Base-by-base conservation (phyloP, 2,888 invertebrate species). In the Gymnosoma rotundatum region DNA sequence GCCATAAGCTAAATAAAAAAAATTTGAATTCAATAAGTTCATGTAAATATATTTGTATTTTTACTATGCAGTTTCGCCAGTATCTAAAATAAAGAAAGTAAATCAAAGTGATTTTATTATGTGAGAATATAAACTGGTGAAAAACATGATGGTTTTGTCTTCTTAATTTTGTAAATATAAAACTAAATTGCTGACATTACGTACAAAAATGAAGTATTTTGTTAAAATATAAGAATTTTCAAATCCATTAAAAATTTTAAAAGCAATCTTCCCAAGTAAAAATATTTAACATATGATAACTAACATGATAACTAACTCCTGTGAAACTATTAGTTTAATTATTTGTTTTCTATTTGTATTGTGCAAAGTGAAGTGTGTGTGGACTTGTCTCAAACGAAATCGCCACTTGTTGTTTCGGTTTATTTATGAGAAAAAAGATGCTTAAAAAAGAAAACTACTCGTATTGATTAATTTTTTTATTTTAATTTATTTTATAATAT, bases 81-180 rank as follows among this genome's bases (percentile, higher is more conserved):
- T 75, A n/a, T 75, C 18, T 58, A 12, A 42, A 61, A 61, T 20
- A 52, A 61, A 52, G 38, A 61, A 36, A 73, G 36, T 38, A 48
- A 16, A 48, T 14, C 45, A n/a, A 48, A 48, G 5, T 48, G 45
- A 3, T 16, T 48, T 4, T n/a, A n/a, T n/a, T n/a, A n/a, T n/a
- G n/a, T n/a, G n/a, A n/a, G 25, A 67, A 69, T 38, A 5, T 20
- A 20, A 56, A 21, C 20, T 66, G 48, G 48, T 20, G 66, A 48
- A 75, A 66, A 66, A 32, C 36, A 36, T 66, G 48, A 50, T 38
- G 20, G 58, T 14, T n/a, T 18, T 60, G 36, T 16, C 7, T 42
- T 42, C 42, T 42, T 42, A 50, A 32, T 50, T 66, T 66, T 18
- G n/a, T 38, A n/a, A 36, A 18, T 21, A 21, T 63, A 45, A 63